Percentiles rank a stretch among this genome's conserved stretches.
Conservation (phyloP, 2,113 vertebrate species). For the Hypocryptadius cinnamomeus region DNA sequence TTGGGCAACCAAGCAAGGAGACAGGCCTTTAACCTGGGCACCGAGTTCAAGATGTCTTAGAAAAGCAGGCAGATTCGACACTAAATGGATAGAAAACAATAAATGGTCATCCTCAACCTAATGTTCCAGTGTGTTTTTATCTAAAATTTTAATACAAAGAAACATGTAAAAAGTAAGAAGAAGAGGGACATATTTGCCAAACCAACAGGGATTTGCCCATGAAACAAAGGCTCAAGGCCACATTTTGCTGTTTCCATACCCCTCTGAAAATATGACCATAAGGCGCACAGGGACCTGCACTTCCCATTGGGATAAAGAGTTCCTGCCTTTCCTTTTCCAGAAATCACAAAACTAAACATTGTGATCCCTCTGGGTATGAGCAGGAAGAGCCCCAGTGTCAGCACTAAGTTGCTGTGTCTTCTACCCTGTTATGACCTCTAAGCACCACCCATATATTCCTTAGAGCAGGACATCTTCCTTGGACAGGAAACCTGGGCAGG, state of each 20-base stretch:
- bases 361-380: not conserved
- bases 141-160: not conserved
- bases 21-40: not conserved
- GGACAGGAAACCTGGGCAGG: not conserved
- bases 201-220: not conserved
- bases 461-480: not conserved
- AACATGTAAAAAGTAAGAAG: not conserved
- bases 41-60: not conserved
- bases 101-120: not conserved
- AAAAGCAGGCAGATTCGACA: not conserved
- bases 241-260: not conserved
- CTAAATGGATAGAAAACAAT: not conserved
- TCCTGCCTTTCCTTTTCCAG: not conserved
- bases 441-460: not conserved
- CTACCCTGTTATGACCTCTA: not conserved
- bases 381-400: not conserved
- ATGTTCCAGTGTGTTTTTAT: not conserved
- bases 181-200: not conserved
- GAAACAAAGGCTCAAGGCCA: not conserved
- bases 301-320: not conserved
- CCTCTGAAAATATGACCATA: rapidly evolving
- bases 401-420: not conserved
- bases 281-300: rapidly evolving
- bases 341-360: not conserved
- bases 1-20: not conserved